These are phyloP conservation scores for Cataglyphis rosenhaueri DNA, from an alignment of 2,888 invertebrate genomes.

Conservation along the genomic window DNA sequence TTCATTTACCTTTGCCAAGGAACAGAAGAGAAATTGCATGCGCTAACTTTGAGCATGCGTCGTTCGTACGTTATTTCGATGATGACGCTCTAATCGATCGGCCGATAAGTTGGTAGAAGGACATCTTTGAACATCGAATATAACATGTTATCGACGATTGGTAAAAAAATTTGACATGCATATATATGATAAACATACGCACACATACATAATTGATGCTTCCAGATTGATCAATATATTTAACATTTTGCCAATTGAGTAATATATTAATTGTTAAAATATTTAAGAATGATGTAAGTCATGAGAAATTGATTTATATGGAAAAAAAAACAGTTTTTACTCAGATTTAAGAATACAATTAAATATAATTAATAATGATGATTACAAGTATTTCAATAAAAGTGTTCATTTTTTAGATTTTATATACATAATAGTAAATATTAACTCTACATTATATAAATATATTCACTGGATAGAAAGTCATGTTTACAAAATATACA, in stretches of 20 bases:
- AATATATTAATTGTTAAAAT: neutral
- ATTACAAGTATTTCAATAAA: neutral
- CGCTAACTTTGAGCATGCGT: slow-evolving; percentile 55
- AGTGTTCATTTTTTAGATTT: neutral
- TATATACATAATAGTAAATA: neutral
- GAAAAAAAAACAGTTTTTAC: neutral
- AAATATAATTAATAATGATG: neutral
- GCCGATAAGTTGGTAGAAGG: slow-evolving; percentile 29
- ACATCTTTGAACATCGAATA: slow-evolving; percentile 50
- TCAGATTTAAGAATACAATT: neutral
- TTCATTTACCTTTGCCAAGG: slow-evolving; percentile 78
- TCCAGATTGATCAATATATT: neutral
- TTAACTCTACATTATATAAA: neutral
- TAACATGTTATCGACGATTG: neutral
- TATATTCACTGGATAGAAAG: slow-evolving; percentile 55
- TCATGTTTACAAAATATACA: slow-evolving; percentile 65
- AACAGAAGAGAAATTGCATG: slow-evolving; percentile 75
- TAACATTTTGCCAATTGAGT: neutral
- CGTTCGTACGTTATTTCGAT: neutral
- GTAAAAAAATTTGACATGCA: neutral
- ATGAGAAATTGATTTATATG: neutral
- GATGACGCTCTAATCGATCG: slow-evolving; percentile 56
- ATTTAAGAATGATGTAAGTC: neutral
- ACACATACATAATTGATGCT: neutral
- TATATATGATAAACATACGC: neutral